phyloP scores from a whole-genome alignment of 2,888 invertebrate genomes.

The Keiferia lycopersicella region DNA sequence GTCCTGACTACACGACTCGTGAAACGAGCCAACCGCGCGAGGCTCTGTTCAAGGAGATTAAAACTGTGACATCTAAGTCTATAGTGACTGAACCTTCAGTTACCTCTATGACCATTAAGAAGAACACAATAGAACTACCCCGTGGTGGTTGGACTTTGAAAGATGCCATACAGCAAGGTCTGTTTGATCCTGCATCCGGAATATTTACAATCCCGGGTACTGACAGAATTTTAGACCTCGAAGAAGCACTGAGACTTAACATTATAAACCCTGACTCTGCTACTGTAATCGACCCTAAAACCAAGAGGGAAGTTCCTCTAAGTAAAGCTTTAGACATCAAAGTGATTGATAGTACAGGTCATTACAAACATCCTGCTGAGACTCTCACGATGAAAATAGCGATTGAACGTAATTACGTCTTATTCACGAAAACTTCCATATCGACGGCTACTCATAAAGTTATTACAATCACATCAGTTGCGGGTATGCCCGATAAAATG shows the following conservation, averaged over 20 bases:
- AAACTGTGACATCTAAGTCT: slow-evolving; percentile 68
- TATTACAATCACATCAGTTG: slow-evolving; percentile 87
- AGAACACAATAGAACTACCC: slow-evolving; percentile 89
- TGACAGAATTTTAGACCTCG: slow-evolving; percentile 90
- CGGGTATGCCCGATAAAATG: slow-evolving; percentile 86
- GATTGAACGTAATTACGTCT: slow-evolving; percentile 83
- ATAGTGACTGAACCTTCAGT: slow-evolving; percentile 73
- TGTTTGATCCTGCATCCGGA: slow-evolving; percentile 92
- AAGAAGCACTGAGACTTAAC: slow-evolving; percentile 92
- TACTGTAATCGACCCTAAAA: slow-evolving; percentile 88
- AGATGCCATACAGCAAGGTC: slow-evolving; percentile 90
- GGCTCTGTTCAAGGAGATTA: slow-evolving; percentile 55
- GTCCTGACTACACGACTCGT: slow-evolving; percentile 73
- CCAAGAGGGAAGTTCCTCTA: slow-evolving; percentile 85
- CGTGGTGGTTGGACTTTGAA: slow-evolving; percentile 90
- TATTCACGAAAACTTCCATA: slow-evolving; percentile 79
- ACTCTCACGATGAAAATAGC: slow-evolving; percentile 88
- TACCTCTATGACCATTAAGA: slow-evolving; percentile 79
- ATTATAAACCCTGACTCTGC: slow-evolving; percentile 93
- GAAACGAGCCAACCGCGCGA: slow-evolving; percentile 51
- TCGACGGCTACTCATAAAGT: slow-evolving; percentile 80
- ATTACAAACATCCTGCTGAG: slow-evolving; percentile 82
- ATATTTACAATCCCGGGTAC: slow-evolving; percentile 93
- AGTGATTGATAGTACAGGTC: slow-evolving; percentile 89
- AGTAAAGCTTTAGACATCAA: slow-evolving; percentile 88